phyloP scores from a whole-genome alignment of 1,140 invertebrate species.

The Brachionus rubens region DNA sequence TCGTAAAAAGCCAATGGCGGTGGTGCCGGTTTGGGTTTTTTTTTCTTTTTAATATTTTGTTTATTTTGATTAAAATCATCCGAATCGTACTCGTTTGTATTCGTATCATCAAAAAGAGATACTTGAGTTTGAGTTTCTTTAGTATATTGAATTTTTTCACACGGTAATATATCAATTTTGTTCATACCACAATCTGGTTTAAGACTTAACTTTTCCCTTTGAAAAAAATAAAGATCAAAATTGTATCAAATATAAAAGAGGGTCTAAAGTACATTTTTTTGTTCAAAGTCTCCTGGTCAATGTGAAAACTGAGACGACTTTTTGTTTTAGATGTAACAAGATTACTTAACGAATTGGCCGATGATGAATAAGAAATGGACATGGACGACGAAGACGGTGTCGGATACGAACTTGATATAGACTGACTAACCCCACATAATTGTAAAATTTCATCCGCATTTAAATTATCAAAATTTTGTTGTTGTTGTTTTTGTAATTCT shows the following conservation, averaged over 20 bases:
- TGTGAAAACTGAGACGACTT: conserved; percentile 1
- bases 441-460: conserved; percentile 22
- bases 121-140: conserved; percentile 40
- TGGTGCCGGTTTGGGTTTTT: not conserved
- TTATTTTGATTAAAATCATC: not conserved
- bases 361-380: conserved; percentile 1
- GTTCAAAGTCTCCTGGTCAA: not conserved
- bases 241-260: not conserved
- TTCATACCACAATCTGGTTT: not conserved
- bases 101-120: not conserved
- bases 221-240: not conserved
- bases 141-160: conserved; percentile 34
- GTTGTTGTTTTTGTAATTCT: not conserved
- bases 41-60: conserved; percentile 13
- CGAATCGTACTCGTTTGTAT: not conserved
- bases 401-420: not conserved
- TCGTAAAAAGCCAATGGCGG: conserved; percentile 20
- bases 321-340: not conserved
- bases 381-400: conserved; percentile 19
- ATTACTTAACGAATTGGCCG: not conserved
- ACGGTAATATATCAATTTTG: conserved; percentile 19
- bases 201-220: conserved; percentile 32
- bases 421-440: not conserved
- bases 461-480: conserved; percentile 8
- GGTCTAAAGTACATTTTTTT: conserved; percentile 11